Evolutionary conservation across 2,113 vertebrate species (phyloP).

Genomic region (Heterochromis multidens): DNA sequence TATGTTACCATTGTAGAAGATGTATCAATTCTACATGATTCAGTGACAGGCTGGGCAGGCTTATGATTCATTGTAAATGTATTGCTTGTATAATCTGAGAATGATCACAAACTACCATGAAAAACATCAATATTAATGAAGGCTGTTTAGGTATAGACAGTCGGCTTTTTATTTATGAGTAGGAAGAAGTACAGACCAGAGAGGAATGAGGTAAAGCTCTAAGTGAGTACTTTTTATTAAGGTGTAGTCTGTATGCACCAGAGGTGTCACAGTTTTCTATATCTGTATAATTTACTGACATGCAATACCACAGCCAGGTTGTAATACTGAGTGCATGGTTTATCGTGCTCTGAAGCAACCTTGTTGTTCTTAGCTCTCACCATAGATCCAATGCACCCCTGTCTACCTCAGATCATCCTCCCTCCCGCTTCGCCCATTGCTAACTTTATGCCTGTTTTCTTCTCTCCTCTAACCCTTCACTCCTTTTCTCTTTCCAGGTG

Average conservation of each 20-base stretch:
- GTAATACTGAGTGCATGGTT: conserved; percentile 29
- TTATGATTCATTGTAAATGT: conserved; percentile 19
- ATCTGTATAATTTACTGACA: conserved; percentile 52
- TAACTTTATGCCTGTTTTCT: conserved; percentile 23
- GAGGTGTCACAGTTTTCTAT: conserved; percentile 35
- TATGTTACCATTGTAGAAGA: conserved; percentile 4
- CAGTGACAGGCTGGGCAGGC: neutral
- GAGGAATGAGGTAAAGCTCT: conserved; percentile 26
- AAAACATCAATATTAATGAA: conserved; percentile 18
- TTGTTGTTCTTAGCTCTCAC: conserved; percentile 51
- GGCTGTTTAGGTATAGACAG: neutral
- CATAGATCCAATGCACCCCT: conserved; percentile 38
- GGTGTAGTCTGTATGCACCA: conserved; percentile 24
- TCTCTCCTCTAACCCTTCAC: conserved; percentile 31
- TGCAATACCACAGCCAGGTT: conserved; percentile 28
- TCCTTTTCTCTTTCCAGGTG: conserved; percentile 52
- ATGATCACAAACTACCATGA: neutral
- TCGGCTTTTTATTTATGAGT: conserved; percentile 44
- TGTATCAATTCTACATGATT: neutral
- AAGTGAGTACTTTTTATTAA: conserved; percentile 19
- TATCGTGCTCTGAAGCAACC: conserved; percentile 39
- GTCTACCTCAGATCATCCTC: neutral
- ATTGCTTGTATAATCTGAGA: conserved; percentile 5
- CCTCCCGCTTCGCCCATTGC: neutral
- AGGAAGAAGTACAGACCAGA: conserved; percentile 20